Conservation (phyloP, 2,888 invertebrate species). For the Cerceris rybyensis region DNA sequence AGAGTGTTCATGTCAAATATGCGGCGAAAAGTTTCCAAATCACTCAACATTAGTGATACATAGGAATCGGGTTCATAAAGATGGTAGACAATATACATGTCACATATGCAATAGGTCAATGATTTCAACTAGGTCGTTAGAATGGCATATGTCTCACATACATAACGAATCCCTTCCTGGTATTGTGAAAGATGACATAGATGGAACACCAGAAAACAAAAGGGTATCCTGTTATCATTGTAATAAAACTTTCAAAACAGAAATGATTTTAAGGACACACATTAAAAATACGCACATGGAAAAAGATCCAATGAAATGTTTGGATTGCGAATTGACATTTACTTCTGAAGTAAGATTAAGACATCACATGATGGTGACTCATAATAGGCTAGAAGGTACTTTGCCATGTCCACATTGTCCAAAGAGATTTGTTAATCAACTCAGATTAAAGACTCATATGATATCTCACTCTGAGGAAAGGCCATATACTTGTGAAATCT, state of each 20-base stretch:
- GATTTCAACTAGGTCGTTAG: constrained; percentile 78
- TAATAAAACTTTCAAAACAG: constrained; percentile 79
- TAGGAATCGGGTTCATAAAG: constrained; percentile 78
- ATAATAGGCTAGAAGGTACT: constrained; percentile 78
- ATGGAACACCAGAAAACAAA: constrained; percentile 70
- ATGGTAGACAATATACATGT: constrained; percentile 78
- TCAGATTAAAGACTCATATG: constrained; percentile 79
- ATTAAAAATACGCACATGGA: constrained; percentile 79
- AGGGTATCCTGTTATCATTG: constrained; percentile 77
- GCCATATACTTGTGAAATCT: constrained; percentile 77
- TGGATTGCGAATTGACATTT: constrained; percentile 76
- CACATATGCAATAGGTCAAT: constrained; percentile 80
- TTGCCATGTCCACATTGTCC: constrained; percentile 78
- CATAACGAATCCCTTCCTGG: constrained; percentile 75
- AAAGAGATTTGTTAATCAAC: constrained; percentile 79
- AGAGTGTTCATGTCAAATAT: constrained; percentile 80
- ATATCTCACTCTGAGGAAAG: constrained; percentile 80
- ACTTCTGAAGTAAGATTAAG: constrained; percentile 78
- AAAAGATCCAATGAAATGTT: constrained; percentile 79
- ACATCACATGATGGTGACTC: constrained; percentile 80
- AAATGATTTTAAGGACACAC: constrained; percentile 80
- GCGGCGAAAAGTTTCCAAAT: constrained; percentile 80
- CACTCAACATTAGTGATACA: constrained; percentile 80
- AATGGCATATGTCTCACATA: constrained; percentile 80
- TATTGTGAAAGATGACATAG: constrained; percentile 62